Evolutionary conservation across 2,888 invertebrate genomes (phyloP).

Genomic region (Gymnosoma rotundatum): DNA sequence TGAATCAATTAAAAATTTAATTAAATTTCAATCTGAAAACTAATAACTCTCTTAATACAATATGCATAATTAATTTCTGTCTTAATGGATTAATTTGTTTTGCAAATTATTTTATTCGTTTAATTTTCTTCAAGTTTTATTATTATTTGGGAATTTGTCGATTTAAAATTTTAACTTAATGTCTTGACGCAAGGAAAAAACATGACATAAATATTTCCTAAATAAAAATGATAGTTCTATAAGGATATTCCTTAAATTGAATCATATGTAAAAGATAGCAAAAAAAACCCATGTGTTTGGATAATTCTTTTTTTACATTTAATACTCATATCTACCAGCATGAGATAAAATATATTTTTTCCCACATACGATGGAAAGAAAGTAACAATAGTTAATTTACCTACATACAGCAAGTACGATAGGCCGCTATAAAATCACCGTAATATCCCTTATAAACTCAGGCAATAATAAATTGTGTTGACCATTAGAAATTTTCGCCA

Average conservation of each 20-base stretch:
- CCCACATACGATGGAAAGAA: conserved; percentile 51
- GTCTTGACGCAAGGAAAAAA: conserved; percentile 15
- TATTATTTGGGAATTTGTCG: conserved; percentile 28
- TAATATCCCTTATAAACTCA: conserved; percentile 60
- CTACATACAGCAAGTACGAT: conserved; percentile 3
- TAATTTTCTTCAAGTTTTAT: conserved; percentile 20
- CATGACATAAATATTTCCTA: conserved; percentile 32
- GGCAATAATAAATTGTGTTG: conserved; percentile 56
- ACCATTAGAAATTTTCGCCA: conserved; percentile 62
- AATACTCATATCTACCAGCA: conserved; percentile 22
- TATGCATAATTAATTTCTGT: too few relatives aligned
- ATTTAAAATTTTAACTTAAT: conserved; percentile 9
- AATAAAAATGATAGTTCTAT: conserved; percentile 30
- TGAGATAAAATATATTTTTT: conserved; percentile 58
- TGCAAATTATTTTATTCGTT: too few relatives aligned
- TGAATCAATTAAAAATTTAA: too few relatives aligned
- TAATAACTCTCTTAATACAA: too few relatives aligned
- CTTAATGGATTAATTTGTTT: too few relatives aligned
- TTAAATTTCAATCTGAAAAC: too few relatives aligned
- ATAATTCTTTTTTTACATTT: conserved; percentile 35
- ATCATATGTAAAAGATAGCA: neutral
- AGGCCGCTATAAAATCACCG: conserved; percentile 51
- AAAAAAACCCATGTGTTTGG: conserved; percentile 56
- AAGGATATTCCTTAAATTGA: conserved; percentile 54
- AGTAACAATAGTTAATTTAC: conserved; percentile 18